phyloP scores from a whole-genome alignment of 2,797 vertebrate species.

The Pachyuromys duprasi region DNA sequence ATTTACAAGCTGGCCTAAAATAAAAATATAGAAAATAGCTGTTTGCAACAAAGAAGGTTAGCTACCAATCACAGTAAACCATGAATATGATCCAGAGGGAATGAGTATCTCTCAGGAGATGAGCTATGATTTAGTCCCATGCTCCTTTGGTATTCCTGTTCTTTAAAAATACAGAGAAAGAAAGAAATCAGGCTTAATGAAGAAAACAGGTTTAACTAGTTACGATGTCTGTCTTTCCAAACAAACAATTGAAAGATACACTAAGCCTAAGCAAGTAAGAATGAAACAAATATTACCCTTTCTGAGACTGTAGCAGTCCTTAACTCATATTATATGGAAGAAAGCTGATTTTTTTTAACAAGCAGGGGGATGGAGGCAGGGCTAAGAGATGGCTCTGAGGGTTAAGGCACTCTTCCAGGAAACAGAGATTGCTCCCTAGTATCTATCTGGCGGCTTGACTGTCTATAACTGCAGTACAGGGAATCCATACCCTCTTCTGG shows the following conservation, averaged over 20 bases:
- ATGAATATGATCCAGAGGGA: not conserved
- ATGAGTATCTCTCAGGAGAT: not conserved
- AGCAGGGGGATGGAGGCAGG: fast-evolving
- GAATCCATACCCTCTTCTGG: no score
- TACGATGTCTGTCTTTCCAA: not conserved
- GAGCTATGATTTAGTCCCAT: slow-evolving; percentile 10
- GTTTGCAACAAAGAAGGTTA: not conserved
- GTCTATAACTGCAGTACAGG: not conserved
- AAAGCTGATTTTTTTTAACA: not conserved
- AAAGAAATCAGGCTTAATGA: slow-evolving; percentile 17
- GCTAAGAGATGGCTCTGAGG: not conserved
- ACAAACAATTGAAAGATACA: slow-evolving; percentile 19
- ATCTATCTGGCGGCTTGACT: not conserved
- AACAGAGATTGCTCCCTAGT: not conserved
- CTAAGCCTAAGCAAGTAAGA: not conserved
- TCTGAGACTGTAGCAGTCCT: not conserved
- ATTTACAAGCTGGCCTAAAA: not conserved
- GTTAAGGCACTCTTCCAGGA: not conserved
- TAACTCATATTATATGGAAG: slow-evolving; percentile 26
- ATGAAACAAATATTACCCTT: slow-evolving; percentile 9
- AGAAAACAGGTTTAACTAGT: no score
- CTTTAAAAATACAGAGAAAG: not conserved
- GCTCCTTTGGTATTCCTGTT: not conserved
- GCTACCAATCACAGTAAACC: not conserved
- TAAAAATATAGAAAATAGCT: not conserved